Evolutionary conservation across 2,888 invertebrate species (phyloP).

Genomic region (Monoplex corrugatus): DNA sequence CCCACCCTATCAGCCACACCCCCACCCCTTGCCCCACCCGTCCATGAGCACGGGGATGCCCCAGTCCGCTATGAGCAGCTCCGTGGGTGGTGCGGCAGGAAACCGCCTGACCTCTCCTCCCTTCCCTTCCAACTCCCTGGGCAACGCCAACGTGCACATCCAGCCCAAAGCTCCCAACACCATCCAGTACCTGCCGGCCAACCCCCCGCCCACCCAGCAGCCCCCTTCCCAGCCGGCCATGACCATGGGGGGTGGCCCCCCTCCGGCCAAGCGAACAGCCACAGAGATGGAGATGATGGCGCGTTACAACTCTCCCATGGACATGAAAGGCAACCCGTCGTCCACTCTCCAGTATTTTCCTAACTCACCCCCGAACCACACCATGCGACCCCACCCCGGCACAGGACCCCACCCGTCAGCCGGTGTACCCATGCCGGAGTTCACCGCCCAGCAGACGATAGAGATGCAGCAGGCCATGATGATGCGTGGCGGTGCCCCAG

Average conservation of each 20-base stretch:
- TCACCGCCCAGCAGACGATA: constrained; percentile 58
- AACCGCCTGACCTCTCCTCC: constrained; percentile 64
- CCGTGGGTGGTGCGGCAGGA: constrained; percentile 37
- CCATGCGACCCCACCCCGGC: constrained; percentile 51
- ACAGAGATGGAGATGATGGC: constrained; percentile 84
- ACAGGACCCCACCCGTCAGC: constrained; percentile 56
- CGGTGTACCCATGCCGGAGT: constrained; percentile 56
- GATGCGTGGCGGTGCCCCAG: constrained; percentile 55
- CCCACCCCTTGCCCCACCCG: constrained; percentile 49
- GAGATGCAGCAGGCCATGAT: constrained; percentile 65
- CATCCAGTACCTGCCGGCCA: constrained; percentile 97
- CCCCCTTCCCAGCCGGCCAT: constrained; percentile 9
- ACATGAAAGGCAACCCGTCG: constrained; percentile 86
- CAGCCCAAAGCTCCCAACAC: constrained; percentile 98
- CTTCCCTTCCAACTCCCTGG: constrained; percentile 81
- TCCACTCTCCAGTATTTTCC: constrained; percentile 89
- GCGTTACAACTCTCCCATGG: constrained; percentile 94
- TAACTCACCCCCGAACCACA: constrained; percentile 56
- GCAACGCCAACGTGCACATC: constrained; percentile 91
- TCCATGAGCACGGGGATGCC: constrained; percentile 50
- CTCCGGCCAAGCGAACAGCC: constrained; percentile 56
- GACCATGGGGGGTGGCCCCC: constrained; percentile 52
- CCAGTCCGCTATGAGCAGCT: constrained; percentile 34
- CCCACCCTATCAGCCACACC: constrained; percentile 45
- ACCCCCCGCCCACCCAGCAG: constrained; percentile 87